Conservation (phyloP, 2,797 vertebrate genomes). For the Margarornis squamiger region DNA sequence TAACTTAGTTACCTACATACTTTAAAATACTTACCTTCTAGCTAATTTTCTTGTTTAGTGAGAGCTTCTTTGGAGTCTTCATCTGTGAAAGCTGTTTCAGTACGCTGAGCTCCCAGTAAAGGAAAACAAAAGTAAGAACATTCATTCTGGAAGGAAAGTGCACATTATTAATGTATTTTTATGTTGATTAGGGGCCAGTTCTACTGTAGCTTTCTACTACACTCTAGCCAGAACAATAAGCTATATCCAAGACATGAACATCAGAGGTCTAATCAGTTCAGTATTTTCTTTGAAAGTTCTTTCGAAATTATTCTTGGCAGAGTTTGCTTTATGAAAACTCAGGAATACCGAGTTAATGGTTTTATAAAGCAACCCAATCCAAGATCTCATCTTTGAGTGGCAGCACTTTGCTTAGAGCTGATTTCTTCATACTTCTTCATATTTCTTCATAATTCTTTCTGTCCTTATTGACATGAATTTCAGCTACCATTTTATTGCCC, state of each 20-base stretch:
- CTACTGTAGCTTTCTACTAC: not conserved
- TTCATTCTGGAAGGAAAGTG: not conserved
- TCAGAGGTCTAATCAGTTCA: not conserved
- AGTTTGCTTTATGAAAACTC: not conserved
- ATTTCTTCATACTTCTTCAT: not conserved
- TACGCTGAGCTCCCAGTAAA: not conserved
- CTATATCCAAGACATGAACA: not conserved
- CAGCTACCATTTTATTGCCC: not conserved
- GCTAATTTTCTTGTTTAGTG: not conserved
- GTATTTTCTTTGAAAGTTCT: not conserved
- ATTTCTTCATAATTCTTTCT: not conserved
- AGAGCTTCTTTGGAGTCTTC: not conserved
- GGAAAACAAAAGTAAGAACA: not conserved
- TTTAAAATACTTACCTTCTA: not conserved
- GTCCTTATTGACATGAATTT: not conserved
- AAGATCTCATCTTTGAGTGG: not conserved
- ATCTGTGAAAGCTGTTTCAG: not conserved
- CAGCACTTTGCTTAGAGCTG: not conserved
- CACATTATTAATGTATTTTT: not conserved
- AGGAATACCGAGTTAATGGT: not conserved
- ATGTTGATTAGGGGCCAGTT: not conserved
- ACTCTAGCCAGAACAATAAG: not conserved
- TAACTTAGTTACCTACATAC: not conserved
- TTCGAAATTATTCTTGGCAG: not conserved
- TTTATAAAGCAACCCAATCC: not conserved